Conservation (phyloP, 2,888 invertebrate genomes). For the Drosophila helvetica region DNA sequence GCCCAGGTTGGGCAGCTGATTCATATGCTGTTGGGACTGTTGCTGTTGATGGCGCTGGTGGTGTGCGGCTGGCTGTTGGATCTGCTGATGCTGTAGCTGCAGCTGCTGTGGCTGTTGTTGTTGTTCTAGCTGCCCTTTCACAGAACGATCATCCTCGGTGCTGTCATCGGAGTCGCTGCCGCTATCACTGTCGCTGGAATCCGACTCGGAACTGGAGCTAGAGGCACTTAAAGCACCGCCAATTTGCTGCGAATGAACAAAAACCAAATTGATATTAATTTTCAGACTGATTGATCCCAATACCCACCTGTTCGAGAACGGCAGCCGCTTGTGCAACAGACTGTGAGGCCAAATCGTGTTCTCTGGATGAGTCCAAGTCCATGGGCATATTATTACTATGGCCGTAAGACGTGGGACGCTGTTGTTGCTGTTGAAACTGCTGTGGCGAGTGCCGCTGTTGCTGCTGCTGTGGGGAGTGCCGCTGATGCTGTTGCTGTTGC, state of each 20-base stretch:
- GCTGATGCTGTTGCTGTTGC: not conserved
- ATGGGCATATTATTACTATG: conserved; percentile 62
- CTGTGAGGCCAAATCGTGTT: conserved; percentile 72
- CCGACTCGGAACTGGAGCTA: conserved; percentile 83
- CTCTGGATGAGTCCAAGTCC: conserved; percentile 65
- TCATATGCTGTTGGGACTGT: conserved; percentile 63
- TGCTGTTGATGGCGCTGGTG: conserved; percentile 53
- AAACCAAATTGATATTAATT: not conserved
- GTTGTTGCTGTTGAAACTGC: conserved; percentile 51
- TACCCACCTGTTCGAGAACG: conserved; percentile 78
- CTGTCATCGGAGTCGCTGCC: conserved; percentile 83
- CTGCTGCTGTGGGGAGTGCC: conserved; percentile 32
- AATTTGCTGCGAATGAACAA: conserved; percentile 76
- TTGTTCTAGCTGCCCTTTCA: conserved; percentile 51
- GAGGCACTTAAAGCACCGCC: conserved; percentile 82
- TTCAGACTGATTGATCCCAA: not conserved
- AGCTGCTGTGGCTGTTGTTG: conserved; percentile 47
- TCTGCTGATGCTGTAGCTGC: conserved; percentile 42
- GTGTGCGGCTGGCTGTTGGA: conserved; percentile 26
- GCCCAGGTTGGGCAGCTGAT: conserved; percentile 79
- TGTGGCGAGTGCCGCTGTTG: conserved; percentile 22
- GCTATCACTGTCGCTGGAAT: conserved; percentile 83
- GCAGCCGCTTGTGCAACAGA: conserved; percentile 81
- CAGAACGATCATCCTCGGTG: conserved; percentile 77
- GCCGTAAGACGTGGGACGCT: conserved; percentile 49